A percentile compares a stretch with the other conserved stretches of the same genome.
Evolutionary conservation across 2,113 vertebrate genomes (phyloP).

Genomic region (Crocuta crocuta): DNA sequence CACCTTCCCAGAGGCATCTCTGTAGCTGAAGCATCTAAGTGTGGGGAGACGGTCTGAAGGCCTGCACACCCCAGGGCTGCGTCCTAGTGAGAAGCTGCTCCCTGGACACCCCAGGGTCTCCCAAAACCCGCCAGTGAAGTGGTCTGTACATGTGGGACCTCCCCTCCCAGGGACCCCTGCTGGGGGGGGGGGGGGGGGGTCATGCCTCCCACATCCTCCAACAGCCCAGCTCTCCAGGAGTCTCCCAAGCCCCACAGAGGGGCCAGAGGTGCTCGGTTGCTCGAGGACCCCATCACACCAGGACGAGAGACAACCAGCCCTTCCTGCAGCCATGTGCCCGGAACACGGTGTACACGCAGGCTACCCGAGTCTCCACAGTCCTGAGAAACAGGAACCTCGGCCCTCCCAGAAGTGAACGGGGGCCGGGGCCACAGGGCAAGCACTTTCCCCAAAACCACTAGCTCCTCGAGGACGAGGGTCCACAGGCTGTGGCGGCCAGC

Average conservation of each 20-base stretch:
- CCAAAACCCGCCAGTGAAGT: neutral
- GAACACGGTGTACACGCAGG: no score
- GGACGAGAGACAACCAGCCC: neutral
- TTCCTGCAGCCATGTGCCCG: no score
- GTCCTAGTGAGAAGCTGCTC: neutral
- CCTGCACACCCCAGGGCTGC: neutral
- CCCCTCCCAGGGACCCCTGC: neutral
- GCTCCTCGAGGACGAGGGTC: neutral
- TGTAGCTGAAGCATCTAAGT: neutral
- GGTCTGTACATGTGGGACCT: neutral
- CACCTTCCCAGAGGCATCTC: neutral
- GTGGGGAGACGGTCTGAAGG: neutral
- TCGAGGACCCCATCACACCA: neutral
- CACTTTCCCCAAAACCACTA: neutral
- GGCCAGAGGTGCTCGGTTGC: no score
- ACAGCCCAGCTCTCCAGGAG: neutral
- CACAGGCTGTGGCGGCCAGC: neutral
- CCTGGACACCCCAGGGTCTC: neutral
- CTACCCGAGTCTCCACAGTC: no score
- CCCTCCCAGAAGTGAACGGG: neutral
- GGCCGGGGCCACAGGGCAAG: accelerated
- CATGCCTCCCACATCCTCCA: no score
- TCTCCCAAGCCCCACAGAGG: neutral
- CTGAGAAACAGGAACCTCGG: no score
- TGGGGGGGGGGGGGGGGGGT: no score